phyloP scores from a whole-genome alignment of 2,888 invertebrate species.

The Melanophora roralis region DNA sequence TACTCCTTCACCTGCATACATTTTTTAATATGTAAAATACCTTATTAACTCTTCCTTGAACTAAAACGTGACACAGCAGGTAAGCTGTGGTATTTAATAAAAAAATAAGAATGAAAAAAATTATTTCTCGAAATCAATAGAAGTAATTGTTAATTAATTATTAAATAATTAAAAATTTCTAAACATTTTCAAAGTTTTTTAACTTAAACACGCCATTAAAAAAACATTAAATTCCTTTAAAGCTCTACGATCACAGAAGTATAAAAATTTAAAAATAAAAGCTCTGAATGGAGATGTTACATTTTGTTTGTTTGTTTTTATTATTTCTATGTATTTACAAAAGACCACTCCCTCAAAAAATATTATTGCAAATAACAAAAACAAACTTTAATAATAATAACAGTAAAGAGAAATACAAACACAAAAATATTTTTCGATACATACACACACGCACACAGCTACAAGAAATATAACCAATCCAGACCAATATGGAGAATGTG shows the following conservation, averaged over 20 bases:
- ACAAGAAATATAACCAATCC: slow-evolving; percentile 67
- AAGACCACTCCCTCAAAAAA: slow-evolving; percentile 74
- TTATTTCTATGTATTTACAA: slow-evolving; percentile 61
- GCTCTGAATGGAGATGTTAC: slow-evolving; percentile 48
- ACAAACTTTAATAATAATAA: slow-evolving; percentile 19
- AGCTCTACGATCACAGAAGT: slow-evolving; percentile 10
- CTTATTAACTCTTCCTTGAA: too few relatives aligned
- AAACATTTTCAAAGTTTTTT: too few relatives aligned
- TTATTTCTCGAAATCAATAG: too few relatives aligned
- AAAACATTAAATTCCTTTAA: slow-evolving; percentile 43
- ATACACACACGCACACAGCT: slow-evolving; percentile 2
- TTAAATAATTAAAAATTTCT: too few relatives aligned
- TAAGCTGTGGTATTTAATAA: too few relatives aligned
- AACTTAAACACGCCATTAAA: background rate
- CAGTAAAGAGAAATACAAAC: slow-evolving; percentile 1
- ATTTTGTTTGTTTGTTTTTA: slow-evolving; percentile 33
- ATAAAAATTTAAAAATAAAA: slow-evolving; percentile 20
- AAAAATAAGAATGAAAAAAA: too few relatives aligned
- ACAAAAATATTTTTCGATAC: slow-evolving; percentile 12
- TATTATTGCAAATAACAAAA: slow-evolving; percentile 51
- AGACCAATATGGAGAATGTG: slow-evolving; percentile 51
- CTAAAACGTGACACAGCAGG: too few relatives aligned
- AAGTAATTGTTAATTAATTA: too few relatives aligned
- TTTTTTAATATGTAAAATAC: too few relatives aligned
- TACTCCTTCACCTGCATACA: too few relatives aligned